Evolutionary conservation across 1,140 invertebrate genomes (phyloP).

Genomic region (Neoseiulus cucumeris): DNA sequence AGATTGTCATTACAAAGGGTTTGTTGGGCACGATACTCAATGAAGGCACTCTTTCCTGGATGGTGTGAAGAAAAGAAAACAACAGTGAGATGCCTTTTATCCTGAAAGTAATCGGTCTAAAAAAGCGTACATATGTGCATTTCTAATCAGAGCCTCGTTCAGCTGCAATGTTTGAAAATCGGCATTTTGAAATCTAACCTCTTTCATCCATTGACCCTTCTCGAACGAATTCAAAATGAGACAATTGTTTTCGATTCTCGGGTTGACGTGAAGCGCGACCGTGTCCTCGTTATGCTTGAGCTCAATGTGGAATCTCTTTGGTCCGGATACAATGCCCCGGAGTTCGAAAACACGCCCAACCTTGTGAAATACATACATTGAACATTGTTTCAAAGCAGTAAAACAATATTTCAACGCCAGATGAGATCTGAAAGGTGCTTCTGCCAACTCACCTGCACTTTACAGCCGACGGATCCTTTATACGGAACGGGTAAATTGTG

Average conservation of each 20-base stretch:
- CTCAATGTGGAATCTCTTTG: neutral
- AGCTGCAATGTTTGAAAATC: too few relatives aligned
- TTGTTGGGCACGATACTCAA: neutral
- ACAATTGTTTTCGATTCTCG: neutral
- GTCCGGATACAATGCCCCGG: neutral
- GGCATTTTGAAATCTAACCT: neutral
- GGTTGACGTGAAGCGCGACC: neutral
- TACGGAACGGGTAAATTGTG: conserved; percentile 3
- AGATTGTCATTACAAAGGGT: neutral
- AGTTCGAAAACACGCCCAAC: conserved; percentile 7
- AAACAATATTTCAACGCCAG: neutral
- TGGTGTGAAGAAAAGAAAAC: too few relatives aligned
- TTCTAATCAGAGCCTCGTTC: too few relatives aligned
- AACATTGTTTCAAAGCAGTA: neutral
- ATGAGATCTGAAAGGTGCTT: neutral
- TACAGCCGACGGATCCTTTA: neutral
- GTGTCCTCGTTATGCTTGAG: conserved; percentile 9
- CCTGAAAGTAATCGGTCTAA: too few relatives aligned
- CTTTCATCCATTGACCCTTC: neutral
- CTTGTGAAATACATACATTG: neutral
- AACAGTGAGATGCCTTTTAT: too few relatives aligned
- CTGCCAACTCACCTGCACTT: neutral
- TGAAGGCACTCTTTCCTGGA: neutral
- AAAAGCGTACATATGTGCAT: too few relatives aligned
- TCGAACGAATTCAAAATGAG: neutral